Conservation (phyloP, 2,797 vertebrate species). For the Sebastes goodei region DNA sequence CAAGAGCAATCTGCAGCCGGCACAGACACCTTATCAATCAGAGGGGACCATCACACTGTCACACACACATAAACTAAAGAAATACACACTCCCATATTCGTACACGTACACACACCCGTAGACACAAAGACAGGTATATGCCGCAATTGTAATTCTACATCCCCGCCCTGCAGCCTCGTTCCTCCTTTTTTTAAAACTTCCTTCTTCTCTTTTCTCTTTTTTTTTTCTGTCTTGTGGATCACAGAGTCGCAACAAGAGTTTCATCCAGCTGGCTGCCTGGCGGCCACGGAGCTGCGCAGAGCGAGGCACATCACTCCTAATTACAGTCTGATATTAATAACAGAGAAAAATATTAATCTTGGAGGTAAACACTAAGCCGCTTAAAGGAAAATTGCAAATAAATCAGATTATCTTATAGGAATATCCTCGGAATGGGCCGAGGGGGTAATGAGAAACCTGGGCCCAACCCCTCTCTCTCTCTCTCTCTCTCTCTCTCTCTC, state of each 20-base stretch:
- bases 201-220: slow-evolving; percentile 24
- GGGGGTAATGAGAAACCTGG: slow-evolving; percentile 78
- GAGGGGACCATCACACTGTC: slow-evolving; percentile 76
- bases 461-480: slow-evolving; percentile 45
- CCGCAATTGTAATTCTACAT: slow-evolving; percentile 59
- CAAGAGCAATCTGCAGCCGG: slow-evolving; percentile 79
- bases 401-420: slow-evolving; percentile 84
- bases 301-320: slow-evolving; percentile 78
- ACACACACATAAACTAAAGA: slow-evolving; percentile 44
- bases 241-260: slow-evolving; percentile 57
- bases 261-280: slow-evolving; percentile 68
- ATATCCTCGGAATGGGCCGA: slow-evolving; percentile 76
- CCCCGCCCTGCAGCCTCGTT: slow-evolving; percentile 43
- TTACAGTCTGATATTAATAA: slow-evolving; percentile 84
- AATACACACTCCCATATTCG: not conserved
- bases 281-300: slow-evolving; percentile 49
- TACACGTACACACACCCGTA: not conserved
- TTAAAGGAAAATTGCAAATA: slow-evolving; percentile 85
- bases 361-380: slow-evolving; percentile 83
- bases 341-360: slow-evolving; percentile 83
- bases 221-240: slow-evolving; percentile 44
- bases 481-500: slow-evolving; percentile 23
- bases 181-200: slow-evolving; percentile 54
- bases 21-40: slow-evolving; percentile 82
- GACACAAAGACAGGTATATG: slow-evolving; percentile 55